Base-by-base conservation (phyloP, 2,113 vertebrate genomes). In the Phoxinus phoxinus region DNA sequence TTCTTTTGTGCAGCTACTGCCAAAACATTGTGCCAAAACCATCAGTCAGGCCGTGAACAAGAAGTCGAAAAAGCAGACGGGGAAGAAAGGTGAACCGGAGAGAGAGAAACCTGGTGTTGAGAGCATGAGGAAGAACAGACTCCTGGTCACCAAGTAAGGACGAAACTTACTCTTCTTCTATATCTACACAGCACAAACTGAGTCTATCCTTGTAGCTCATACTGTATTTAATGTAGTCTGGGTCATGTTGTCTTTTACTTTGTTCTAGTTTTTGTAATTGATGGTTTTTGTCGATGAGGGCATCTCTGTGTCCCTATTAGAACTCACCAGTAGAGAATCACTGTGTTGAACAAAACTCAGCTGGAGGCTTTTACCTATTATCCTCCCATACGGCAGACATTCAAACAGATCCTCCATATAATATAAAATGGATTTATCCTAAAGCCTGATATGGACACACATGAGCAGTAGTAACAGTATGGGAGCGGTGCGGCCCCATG, bases 21-120 rank as follows among this genome's bases (percentile, higher is more conserved):
- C 98, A 85, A 99, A 99, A 90, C 98, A 99, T 94, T 99, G 98
- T 94, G 98, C 98, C 89, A 99, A 99, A 95, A 99, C 98, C 90
- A 99, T 99, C 96, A 99, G 98, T 94, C 98, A 99, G 94, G 97
- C 97, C 53, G 98, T 98, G 91, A 99, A 99, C 93, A 99, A 99
- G 91, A 98, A 99, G 92, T 97, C 96, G 86, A 99, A 98, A 95
- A 99, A 98, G 93, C 96, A 97, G 86, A 98, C 97, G 2, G 98
- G 98, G 89, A 99, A 99, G 94, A 99, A 99, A 92, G 98, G 98
- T 71, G 98, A 99, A 93, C 97, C 97, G 2, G 98, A 99, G 93
- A 94, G 98, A 74, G 98, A 99, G 91, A 99, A 99, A 83, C 98
- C 98, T 2, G 98, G 98, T 83, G 97, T 99, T 90, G 98, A 99